Evolutionary conservation across 37 sponge, comb jelly and placozoan species (phyloP).

Genomic region (Ephydatia muelleri): DNA sequence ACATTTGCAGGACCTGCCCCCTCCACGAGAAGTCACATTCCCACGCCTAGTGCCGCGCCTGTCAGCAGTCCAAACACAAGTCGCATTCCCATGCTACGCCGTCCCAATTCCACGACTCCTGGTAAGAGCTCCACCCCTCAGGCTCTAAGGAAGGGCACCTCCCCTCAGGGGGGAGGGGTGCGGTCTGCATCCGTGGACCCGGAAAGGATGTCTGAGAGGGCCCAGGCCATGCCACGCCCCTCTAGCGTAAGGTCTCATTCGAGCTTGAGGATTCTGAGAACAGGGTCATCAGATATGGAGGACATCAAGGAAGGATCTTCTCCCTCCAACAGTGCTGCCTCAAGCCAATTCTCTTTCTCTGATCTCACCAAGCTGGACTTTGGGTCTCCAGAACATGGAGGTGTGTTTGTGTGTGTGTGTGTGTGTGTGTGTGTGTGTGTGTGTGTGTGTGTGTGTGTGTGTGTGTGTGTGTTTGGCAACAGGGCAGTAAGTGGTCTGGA

Average conservation of each 20-base stretch:
- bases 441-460: background rate
- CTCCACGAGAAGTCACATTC: slow-evolving; percentile 6
- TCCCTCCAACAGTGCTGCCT: slow-evolving; percentile 28
- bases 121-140: background rate
- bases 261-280: background rate
- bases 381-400: slow-evolving; percentile 49
- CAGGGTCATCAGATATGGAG: slow-evolving; percentile 28
- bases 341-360: slow-evolving; percentile 61
- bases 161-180: slow-evolving; percentile 36
- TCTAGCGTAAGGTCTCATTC: background rate
- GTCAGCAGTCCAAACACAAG: slow-evolving; percentile 14
- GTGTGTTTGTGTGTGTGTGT: slow-evolving; percentile 17
- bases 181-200: slow-evolving; percentile 40
- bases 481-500: background rate
- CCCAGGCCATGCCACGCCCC: background rate
- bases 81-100: background rate
- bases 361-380: slow-evolving; percentile 65
- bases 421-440: background rate
- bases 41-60: background rate
- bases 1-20: background rate
- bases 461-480: background rate
- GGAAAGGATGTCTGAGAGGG: slow-evolving; percentile 37
- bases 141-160: background rate
- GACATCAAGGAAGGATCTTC: background rate
- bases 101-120: slow-evolving; percentile 51